A percentile compares a stretch with the other conserved stretches of the same genome.
phyloP scores from a whole-genome alignment of 1,140 invertebrate species.

The Adelges cooleyi region DNA sequence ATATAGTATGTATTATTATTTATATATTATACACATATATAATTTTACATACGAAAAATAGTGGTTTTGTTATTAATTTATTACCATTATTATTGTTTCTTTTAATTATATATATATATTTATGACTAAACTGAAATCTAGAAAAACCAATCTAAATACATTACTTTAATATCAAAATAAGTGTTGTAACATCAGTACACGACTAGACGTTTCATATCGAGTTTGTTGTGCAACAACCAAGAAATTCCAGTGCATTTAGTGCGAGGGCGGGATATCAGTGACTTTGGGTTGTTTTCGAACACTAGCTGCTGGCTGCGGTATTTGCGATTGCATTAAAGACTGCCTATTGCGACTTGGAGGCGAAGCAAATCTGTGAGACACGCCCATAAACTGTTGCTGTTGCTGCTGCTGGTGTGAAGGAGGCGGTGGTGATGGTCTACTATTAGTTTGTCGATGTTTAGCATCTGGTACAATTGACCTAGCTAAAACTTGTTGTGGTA shows the following conservation, averaged over 20 bases:
- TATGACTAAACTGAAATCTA: conserved; percentile 19
- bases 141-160: conserved; percentile 8
- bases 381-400: not conserved
- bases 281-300: conserved; percentile 23
- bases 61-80: not conserved
- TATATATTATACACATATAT: not conserved
- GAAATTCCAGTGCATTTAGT: not conserved
- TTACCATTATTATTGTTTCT: not conserved
- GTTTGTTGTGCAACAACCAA: not conserved
- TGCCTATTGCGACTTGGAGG: conserved; percentile 5
- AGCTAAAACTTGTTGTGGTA: not conserved
- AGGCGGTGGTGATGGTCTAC: not conserved
- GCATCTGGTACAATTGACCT: not conserved
- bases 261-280: not conserved
- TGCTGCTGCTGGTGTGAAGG: not conserved
- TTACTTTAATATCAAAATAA: conserved; percentile 12
- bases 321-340: conserved; percentile 21
- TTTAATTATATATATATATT: not conserved
- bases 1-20: too few relatives aligned
- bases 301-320: conserved; percentile 19
- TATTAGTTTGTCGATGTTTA: not conserved
- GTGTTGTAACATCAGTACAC: conserved; percentile 22
- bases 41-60: conserved; percentile 1
- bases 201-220: conserved; percentile 19
- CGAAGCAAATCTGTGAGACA: conserved; percentile 17